phyloP scores from a whole-genome alignment of 2,888 invertebrate genomes.

The Nomada flava region DNA sequence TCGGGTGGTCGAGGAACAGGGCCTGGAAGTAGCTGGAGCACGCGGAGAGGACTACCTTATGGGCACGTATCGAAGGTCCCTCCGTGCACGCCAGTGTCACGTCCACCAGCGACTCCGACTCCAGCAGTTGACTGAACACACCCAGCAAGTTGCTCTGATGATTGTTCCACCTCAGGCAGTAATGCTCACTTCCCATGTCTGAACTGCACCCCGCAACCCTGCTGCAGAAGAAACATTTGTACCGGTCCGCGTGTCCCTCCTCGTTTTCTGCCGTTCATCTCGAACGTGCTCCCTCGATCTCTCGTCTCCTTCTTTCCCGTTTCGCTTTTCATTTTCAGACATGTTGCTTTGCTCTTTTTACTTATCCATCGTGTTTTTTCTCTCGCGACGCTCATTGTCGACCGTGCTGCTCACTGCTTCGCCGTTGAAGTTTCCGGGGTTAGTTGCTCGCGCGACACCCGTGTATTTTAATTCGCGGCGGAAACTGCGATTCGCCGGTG shows the following conservation, averaged over 20 bases:
- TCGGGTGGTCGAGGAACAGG: conserved; percentile 96
- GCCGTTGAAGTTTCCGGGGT: conserved; percentile 32
- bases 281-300: background rate
- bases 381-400: conserved; percentile 18
- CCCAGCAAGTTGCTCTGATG: conserved; percentile 99
- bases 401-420: conserved; percentile 44
- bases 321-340: background rate
- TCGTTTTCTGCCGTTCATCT: conserved; percentile 1
- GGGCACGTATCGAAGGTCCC: conserved; percentile 97
- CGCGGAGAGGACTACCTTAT: conserved; percentile 97
- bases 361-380: background rate
- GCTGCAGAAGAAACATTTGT: conserved; percentile 74
- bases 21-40: conserved; percentile 98
- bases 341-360: background rate
- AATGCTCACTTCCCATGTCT: conserved; percentile 99
- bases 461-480: conserved; percentile 16
- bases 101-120: conserved; percentile 98
- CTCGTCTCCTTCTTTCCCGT: background rate
- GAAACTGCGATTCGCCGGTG: conserved; percentile 8
- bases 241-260: conserved; percentile 31
- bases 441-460: conserved; percentile 17
- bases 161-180: conserved; percentile 99
- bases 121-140: conserved; percentile 97
- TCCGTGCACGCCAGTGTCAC: conserved; percentile 98
- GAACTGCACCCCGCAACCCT: conserved; percentile 93